Base-by-base conservation (phyloP, 2,113 vertebrate species). In the Plecturocebus donacophilus region DNA sequence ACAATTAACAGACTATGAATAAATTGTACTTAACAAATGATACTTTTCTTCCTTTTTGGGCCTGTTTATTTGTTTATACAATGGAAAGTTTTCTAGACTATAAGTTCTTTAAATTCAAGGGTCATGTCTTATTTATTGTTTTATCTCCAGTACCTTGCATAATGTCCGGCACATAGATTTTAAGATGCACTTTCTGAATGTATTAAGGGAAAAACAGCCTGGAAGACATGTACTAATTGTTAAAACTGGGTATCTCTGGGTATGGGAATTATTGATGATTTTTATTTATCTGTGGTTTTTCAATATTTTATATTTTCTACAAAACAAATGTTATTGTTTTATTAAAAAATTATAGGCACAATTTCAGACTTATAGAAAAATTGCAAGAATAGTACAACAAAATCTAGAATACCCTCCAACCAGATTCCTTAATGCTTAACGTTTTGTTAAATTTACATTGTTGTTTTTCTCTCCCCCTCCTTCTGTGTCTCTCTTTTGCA, bases 311-410 rank as follows among this genome's bases (percentile, higher is more conserved):
- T 81, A 85, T 90, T 42, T 96, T 91, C 83, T 81, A 90, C 32
- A 82, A 52, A 93, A 0, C 25, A 96, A 30, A 7, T 89, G 23
- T 49, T 30, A 68, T 35, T 85, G 8, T 71, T 92, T 91, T 42
- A 68, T 90, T 91, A n/a, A 38, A 81, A 80, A n/a, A 17, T 47
- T 66, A n/a, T 68, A 89, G 64, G 30, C 2, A 88, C 58, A 58
- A 90, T 81, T 94, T 95, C 54, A 94, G 35, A 68, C 42, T 84
- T 66, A 80, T 38, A 40, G 61, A 86, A 94, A 90, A 49, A 12
- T 91, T 79, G 7, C 0, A 75, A 85, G 47, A 85, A 56, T 61
- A 88, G 23, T 38, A 49, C 32, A 58, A 68, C 91, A 95, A 90
- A 42, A 73, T 45, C 42, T 35, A 61, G 86, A 58, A 75, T 27